These are phyloP conservation scores for Gnathonemus echidnorhynchus DNA, from an alignment of 2,113 vertebrate species.

Conservation along the genomic window DNA sequence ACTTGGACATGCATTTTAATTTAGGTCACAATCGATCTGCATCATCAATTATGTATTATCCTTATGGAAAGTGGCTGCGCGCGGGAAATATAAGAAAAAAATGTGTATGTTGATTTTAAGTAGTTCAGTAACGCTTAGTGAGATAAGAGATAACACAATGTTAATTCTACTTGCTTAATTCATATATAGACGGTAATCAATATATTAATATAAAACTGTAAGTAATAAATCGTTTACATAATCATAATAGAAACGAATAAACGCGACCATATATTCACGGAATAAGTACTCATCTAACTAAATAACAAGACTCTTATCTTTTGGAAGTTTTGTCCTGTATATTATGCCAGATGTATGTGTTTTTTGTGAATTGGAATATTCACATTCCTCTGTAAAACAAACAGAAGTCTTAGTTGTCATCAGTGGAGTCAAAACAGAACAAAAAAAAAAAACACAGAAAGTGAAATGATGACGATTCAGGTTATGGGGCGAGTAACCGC, in stretches of 20 bases:
- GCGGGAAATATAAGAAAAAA: background rate
- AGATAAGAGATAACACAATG: background rate
- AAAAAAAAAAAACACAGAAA: background rate
- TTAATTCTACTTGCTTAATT: background rate
- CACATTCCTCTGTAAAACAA: background rate
- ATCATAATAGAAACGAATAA: background rate
- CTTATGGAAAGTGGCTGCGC: background rate
- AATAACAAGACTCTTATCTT: background rate
- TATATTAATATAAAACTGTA: background rate
- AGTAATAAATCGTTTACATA: background rate
- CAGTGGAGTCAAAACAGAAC: background rate
- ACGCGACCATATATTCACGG: background rate
- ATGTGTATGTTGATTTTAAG: background rate
- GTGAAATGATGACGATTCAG: background rate
- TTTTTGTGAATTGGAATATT: background rate
- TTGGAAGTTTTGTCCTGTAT: background rate
- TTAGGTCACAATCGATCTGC: conserved; percentile 41
- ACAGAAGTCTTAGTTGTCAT: background rate
- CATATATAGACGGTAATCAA: background rate
- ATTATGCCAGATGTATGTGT: background rate
- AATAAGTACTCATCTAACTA: background rate
- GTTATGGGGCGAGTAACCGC: background rate
- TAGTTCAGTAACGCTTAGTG: background rate
- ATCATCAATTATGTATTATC: conserved; percentile 52
- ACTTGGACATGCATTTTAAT: conserved; percentile 35